Evolutionary conservation across 2,888 invertebrate genomes (phyloP), one percentile per base, ranked within the genome.

Genomic region (Tachina grossa): DNA sequence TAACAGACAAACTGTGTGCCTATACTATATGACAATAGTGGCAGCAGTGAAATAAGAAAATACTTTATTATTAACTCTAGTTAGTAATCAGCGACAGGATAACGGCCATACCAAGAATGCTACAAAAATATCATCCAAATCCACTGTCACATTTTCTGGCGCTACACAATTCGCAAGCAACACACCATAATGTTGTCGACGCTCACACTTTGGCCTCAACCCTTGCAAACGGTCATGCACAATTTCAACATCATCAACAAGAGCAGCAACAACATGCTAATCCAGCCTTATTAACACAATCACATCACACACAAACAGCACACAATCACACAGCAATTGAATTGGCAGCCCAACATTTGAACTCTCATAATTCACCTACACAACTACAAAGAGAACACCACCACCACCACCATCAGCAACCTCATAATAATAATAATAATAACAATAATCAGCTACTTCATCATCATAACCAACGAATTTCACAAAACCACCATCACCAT

Each of bases 41-140:
- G 6, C 49, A 47, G 6, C 49, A 51, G 59, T 59, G 14, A 61
- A 53, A 71, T 71, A 79, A 63, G 63, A 45, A 63, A 19, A 71
- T 43, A 75, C 45, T 76, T 76, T 61, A 82, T 77, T 72, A 76
- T 71, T 75, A 79, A 82, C 75, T 82, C 57, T 53, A 39, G 69
- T 53, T 68, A 47, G 69, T 53, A 53, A 41, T 49, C 63, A 72
- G 59, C n/a, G 65, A 79, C 41, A 81, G 78, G 66, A 65, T 65
- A 61, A 43, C 76, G 59, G 63, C 87, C 88, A 89, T 88, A 86
- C 80, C 83, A 88, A 92, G 89, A 89, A 93, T 93, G 93, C 89
- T 93, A 88, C 93, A 93, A 88, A 93, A 93, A 90, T 93, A 92
- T 89, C 93, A 93, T 89, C 90, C 92, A 87, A 93, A 93, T 91